Base-by-base conservation (phyloP, 2,113 vertebrate genomes). In the Zosterops borbonicus region DNA sequence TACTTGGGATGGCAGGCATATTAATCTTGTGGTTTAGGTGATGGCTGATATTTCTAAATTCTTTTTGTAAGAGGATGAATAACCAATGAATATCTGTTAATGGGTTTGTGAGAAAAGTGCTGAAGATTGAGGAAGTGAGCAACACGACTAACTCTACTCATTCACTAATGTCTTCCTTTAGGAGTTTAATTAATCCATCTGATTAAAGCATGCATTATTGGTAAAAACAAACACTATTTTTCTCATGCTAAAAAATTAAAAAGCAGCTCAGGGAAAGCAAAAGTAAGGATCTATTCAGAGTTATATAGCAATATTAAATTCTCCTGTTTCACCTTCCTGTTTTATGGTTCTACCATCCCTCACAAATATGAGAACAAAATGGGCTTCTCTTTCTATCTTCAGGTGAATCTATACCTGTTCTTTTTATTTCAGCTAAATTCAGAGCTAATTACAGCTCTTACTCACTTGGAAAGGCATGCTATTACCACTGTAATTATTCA, bases 401-500 rank as follows among this genome's bases (percentile, higher is more conserved):
- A 84, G 77, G 56, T 92, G 83, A 84, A 91, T 60, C 86, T 87
- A 37, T 82, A 93, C 50, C 60, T 90, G 42, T 56, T 93, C 31
- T 63, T 92, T 90, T 52, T n/a, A 78, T 74, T 94, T 84, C 52
- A 75, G n/a, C 17, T 87, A 41, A 15, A 94, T 82, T 87, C 65
- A 64, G 75, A 90, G 69, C 64, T 92, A 92, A 94, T 94, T 92
- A 87, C 52, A 89, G 68, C 83, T 91, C 95, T 95, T 93, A 89
- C 35, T 94, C 56, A 90, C 52, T 73, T 87, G 52, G 31, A 95
- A 95, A 71, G 31, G 11, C 49, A 46, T 91, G 65, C 49, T 89
- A 87, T 94, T 75, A 91, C 60, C 39, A 87, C 49, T 69, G 44
- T 46, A 94, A 89, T 95, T 94, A 94, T 89, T 94, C 52, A 94